Evolutionary conservation across 2,113 vertebrate species (phyloP).

Genomic region (Halichoerus grypus): DNA sequence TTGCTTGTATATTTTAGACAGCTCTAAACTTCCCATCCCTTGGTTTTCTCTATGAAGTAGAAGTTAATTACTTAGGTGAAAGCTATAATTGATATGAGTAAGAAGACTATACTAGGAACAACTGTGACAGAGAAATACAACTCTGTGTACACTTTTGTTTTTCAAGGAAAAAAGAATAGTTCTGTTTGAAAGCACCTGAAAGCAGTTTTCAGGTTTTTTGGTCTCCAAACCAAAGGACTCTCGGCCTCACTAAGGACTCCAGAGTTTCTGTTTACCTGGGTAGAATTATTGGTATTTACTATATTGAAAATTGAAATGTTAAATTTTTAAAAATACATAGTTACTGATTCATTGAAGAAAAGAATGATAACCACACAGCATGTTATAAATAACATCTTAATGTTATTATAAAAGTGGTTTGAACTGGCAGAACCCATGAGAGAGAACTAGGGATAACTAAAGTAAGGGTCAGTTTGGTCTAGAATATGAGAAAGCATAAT

Average conservation of each 20-base stretch:
- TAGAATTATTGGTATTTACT: background rate
- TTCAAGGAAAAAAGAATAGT: background rate
- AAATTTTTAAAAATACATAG: background rate
- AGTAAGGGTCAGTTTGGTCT: background rate
- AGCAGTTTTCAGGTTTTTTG: background rate
- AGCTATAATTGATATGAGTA: background rate
- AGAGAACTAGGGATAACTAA: background rate
- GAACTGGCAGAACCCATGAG: background rate
- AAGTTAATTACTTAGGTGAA: background rate
- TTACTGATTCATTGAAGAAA: background rate
- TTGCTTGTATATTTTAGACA: background rate
- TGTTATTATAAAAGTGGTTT: background rate
- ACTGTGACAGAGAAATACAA: background rate
- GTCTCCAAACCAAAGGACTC: background rate
- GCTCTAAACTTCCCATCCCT: background rate
- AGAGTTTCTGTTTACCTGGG: background rate
- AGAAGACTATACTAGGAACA: background rate
- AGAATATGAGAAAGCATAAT: background rate
- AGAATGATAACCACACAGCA: background rate
- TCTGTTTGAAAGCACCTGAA: background rate
- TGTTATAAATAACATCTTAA: background rate
- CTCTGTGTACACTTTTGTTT: background rate
- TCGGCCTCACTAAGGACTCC: background rate
- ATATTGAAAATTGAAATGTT: background rate
- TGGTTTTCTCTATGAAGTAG: background rate